Base-by-base conservation (phyloP, 2,888 invertebrate genomes). In the Nomada flava region DNA sequence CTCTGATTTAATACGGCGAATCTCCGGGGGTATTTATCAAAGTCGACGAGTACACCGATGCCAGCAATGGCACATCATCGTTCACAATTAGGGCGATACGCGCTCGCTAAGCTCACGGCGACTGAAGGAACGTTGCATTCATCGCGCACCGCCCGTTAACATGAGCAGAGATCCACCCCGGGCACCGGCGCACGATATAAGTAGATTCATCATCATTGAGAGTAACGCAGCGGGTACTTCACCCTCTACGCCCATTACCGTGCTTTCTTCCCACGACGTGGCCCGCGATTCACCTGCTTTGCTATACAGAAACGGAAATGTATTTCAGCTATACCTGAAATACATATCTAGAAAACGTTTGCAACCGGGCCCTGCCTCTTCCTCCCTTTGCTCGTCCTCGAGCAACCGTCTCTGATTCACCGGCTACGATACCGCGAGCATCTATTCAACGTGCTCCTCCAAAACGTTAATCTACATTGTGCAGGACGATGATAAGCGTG, bases 121-220 rank as follows among this genome's bases (percentile, higher is more conserved):
- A 44, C 42, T 52, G 65, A 73, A 74, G 72, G 71, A 82, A 74
- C 77, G 83, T 50, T 60, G 76, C 47, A 82, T 79, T 84, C 83
- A 73, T 47, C 72, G 68, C 26, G 63, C 71, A 62, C 36, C 67
- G 42, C 63, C 83, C 79, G 79, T 83, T 83, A 79, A 76, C 79
- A 77, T 67, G 26, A 68, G 55, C 65, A 36, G 64, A 73, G 78
- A 80, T 80, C 80, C 76, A 70, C 55, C 76, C 29, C 23, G 42
- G 44, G 29, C 53, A 29, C 53, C 47, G 26, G 18, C 60, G 77
- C 84, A 83, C 83, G 83, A 72, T 77, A 84, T 72, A 79, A 85
- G 85, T 81, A 85, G 84, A 84, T 85, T 82, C 85, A 84, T 84
- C 85, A 84, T 84, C 84, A 82, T 85, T 79, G 81, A 82, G 81